Percentiles rank a stretch among this genome's conserved stretches.
These are phyloP conservation scores for Corapipo altera DNA, from an alignment of 2,113 vertebrate genomes.

Conservation along the genomic window DNA sequence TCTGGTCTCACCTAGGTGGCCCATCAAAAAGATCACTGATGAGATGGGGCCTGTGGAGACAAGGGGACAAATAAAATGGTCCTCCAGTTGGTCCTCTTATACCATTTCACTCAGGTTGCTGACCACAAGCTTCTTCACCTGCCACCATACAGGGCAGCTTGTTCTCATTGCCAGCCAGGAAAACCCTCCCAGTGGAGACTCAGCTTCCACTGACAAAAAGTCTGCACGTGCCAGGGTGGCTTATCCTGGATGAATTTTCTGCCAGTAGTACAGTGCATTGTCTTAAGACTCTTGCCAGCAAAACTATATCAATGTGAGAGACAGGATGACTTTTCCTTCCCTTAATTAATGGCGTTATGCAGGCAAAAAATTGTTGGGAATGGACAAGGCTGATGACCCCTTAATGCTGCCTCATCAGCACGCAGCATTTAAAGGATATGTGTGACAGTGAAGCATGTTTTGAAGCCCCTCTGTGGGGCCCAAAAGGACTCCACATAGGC, in stretches of 20 bases:
- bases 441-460: constrained; percentile 3
- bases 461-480: not conserved
- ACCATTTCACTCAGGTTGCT: not conserved
- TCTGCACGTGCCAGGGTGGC: not conserved
- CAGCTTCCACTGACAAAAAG: not conserved
- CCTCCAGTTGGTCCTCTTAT: not conserved
- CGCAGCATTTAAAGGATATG: not conserved
- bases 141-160: not conserved
- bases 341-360: constrained; percentile 11
- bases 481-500: not conserved
- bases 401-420: constrained; percentile 25
- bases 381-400: not conserved
- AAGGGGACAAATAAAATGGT: not conserved
- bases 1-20: not conserved
- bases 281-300: not conserved
- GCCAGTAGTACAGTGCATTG: not conserved
- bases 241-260: not conserved
- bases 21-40: not conserved
- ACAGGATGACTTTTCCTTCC: not conserved
- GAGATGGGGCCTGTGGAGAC: not conserved
- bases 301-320: not conserved
- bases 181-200: not conserved
- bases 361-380: not conserved
- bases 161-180: not conserved
- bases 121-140: not conserved